Percentiles rank a stretch among this genome's conserved stretches.
Evolutionary conservation across 2,888 invertebrate genomes (phyloP).

Genomic region (Gasteruption jaculator): DNA sequence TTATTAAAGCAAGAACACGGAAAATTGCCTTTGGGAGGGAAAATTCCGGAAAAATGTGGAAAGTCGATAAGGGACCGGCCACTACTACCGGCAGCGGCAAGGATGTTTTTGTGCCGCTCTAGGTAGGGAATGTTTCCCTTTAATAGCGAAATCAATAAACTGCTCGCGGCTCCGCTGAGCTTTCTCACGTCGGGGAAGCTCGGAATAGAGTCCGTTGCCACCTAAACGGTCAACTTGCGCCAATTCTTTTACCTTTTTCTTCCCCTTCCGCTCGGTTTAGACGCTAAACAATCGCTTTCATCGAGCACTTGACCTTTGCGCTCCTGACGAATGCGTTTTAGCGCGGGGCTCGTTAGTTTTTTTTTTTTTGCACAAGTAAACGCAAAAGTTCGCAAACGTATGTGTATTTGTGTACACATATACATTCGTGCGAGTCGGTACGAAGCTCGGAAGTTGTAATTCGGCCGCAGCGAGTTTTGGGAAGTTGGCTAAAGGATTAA

Average conservation of each 20-base stretch:
- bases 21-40: no score
- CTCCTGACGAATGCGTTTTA: no score
- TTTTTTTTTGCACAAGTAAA: no score
- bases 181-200: slow-evolving; percentile 34
- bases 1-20: no score
- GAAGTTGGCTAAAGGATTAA: slow-evolving; percentile 34
- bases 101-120: slow-evolving; percentile 19
- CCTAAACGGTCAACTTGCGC: slow-evolving; percentile 37
- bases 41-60: no score
- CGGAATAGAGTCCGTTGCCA: slow-evolving; percentile 52
- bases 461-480: slow-evolving; percentile 21
- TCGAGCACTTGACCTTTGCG: no score
- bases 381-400: no score
- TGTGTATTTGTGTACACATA: slow-evolving; percentile 5
- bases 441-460: slow-evolving; percentile 14
- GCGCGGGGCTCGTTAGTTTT: no score
- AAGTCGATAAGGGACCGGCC: no score
- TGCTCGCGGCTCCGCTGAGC: slow-evolving; percentile 40
- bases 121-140: slow-evolving; percentile 37
- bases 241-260: slow-evolving; percentile 28
- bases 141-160: slow-evolving; percentile 42
- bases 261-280: slow-evolving; percentile 14
- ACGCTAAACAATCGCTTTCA: no score
- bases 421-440: background rate
- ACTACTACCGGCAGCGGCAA: no score